phyloP scores from a whole-genome alignment of 2,888 invertebrate species.

The Chrysodeixis includens region DNA sequence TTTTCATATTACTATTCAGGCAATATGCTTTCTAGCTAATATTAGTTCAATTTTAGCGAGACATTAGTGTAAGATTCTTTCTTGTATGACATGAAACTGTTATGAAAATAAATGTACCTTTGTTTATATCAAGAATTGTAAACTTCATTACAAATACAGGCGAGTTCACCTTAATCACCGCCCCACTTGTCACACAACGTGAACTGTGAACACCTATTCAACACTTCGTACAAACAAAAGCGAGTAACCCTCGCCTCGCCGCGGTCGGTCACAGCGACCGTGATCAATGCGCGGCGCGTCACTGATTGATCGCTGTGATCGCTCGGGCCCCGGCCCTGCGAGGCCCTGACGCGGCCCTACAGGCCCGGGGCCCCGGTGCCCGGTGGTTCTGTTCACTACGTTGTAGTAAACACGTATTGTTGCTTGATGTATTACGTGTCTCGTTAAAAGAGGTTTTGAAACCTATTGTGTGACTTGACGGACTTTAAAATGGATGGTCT shows the following conservation, averaged over 20 bases:
- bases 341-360: too few relatives aligned
- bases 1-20: too few relatives aligned
- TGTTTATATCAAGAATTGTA: too few relatives aligned
- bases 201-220: slow-evolving; percentile 13
- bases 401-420: slow-evolving; percentile 9
- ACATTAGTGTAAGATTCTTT: too few relatives aligned
- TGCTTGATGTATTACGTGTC: slow-evolving; percentile 25
- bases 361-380: too few relatives aligned
- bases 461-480: neutral
- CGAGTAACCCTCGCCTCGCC: slow-evolving; percentile 10
- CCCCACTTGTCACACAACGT: neutral
- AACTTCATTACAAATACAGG: too few relatives aligned
- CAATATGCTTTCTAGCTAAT: too few relatives aligned
- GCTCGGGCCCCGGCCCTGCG: too few relatives aligned
- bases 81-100: too few relatives aligned
- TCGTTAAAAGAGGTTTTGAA: neutral
- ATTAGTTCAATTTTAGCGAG: too few relatives aligned
- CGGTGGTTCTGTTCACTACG: slow-evolving; percentile 15
- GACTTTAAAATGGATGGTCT: neutral
- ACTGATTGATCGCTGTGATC: slow-evolving; percentile 32
- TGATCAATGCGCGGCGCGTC: slow-evolving; percentile 31
- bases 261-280: slow-evolving; percentile 7
- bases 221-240: slow-evolving; percentile 21
- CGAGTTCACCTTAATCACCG: neutral
- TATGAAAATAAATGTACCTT: too few relatives aligned